Conservation (phyloP, 2,113 vertebrate genomes). For the Lycaon pictus region DNA sequence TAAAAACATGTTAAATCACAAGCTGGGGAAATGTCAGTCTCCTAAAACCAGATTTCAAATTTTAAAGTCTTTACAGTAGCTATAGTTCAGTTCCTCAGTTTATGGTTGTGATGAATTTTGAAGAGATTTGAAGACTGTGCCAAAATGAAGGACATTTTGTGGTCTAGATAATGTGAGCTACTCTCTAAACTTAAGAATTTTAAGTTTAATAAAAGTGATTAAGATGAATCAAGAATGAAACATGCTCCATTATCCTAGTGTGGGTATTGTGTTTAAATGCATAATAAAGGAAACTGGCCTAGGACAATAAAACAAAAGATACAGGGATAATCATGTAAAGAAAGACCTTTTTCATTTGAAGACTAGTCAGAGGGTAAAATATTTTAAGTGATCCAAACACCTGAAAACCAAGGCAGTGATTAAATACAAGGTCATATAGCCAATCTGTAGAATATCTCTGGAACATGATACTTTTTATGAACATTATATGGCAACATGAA, state of each 20-base stretch:
- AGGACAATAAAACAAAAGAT: neutral
- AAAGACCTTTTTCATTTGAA: neutral
- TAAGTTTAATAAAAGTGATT: conserved; percentile 53
- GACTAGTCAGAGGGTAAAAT: neutral
- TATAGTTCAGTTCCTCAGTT: conserved; percentile 46
- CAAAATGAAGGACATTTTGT: conserved; percentile 48
- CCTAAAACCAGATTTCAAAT: conserved; percentile 56
- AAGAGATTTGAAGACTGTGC: conserved; percentile 23
- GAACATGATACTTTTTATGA: neutral
- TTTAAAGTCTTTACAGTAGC: conserved; percentile 45
- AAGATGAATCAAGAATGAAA: conserved; percentile 23
- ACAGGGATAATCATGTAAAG: neutral
- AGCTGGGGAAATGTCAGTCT: conserved; percentile 45
- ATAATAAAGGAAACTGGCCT: neutral
- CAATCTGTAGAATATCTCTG: neutral
- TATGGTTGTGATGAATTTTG: conserved; percentile 43
- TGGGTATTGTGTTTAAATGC: conserved; percentile 40
- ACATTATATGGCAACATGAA: neutral
- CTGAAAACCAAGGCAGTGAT: neutral
- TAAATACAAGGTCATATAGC: neutral
- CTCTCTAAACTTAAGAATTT: conserved; percentile 33
- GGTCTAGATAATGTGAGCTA: neutral
- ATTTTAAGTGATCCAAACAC: neutral
- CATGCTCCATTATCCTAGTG: neutral
- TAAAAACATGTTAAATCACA: conserved; percentile 38